Conservation (phyloP, 2,888 invertebrate species). For the Chrysolina oricalcia region DNA sequence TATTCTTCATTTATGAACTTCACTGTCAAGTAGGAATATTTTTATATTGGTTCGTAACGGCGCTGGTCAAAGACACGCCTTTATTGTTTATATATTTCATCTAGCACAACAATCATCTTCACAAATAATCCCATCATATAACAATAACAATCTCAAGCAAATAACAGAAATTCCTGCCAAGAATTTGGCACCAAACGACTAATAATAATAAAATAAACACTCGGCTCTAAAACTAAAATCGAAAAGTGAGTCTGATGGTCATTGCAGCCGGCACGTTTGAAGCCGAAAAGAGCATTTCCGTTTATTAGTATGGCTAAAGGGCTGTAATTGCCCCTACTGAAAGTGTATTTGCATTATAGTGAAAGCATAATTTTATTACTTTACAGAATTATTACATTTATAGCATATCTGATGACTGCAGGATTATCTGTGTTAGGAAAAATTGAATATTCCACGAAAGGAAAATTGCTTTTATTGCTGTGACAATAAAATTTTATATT, state of each 20-base stretch:
- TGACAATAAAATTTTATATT: neutral
- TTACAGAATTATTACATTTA: neutral
- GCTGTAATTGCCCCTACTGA: slow-evolving; percentile 16
- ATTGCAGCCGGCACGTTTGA: slow-evolving; percentile 37
- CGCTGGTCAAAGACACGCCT: neutral
- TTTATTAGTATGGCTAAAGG: slow-evolving; percentile 31
- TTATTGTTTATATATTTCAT: neutral
- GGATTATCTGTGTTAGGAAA: neutral
- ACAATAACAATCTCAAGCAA: slow-evolving; percentile 40
- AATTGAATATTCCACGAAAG: neutral
- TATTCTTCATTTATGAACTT: no score
- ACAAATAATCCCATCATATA: slow-evolving; percentile 37
- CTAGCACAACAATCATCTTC: slow-evolving; percentile 3
- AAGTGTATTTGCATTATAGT: neutral
- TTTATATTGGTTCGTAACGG: neutral
- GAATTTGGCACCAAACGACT: slow-evolving; percentile 45
- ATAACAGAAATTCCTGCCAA: slow-evolving; percentile 39
- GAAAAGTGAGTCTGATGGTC: slow-evolving; percentile 31
- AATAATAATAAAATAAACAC: slow-evolving; percentile 38
- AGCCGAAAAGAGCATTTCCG: slow-evolving; percentile 28
- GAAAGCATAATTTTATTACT: slow-evolving; percentile 21
- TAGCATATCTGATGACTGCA: neutral
- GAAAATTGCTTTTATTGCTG: neutral
- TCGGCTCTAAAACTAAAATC: slow-evolving; percentile 36
- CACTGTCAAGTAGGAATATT: no score